Base-by-base conservation (phyloP, 2,888 invertebrate genomes). In the Tipula lateralis region DNA sequence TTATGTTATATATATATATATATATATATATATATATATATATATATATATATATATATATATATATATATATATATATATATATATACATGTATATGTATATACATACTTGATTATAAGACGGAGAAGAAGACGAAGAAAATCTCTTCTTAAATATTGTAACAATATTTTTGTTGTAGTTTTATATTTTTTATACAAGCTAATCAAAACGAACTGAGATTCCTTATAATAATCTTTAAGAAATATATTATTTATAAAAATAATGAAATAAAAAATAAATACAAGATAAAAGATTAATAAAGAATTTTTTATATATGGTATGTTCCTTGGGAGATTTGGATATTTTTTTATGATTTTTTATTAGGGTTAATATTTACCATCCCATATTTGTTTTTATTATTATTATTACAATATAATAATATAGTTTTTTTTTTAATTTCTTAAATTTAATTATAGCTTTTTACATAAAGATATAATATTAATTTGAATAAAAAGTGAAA, bases 271-370 rank as follows among this genome's bases (percentile, higher is more conserved):
- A 19, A 66, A 50, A 16, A 50, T 50, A 50, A 66, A 66, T 66
- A 66, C 66, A 66, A 66, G 66, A 66, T 66, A 66, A 66, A 66
- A 66, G 66, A 66, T 66, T 66, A 66, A 66, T 66, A 66, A 66
- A 66, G 66, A 66, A 66, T 66, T 66, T 66, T 66, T 50, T 50
- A 16, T 66, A 24, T 66, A 24, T 66, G 66, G 66, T 66, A 24
- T 66, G 66, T 66, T 66, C 66, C 66, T 66, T 66, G 66, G 66
- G 66, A 66, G 66, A 66, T 66, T 66, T 66, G 24, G 66, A 66
- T 66, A 44, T 44, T 66, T 66, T 66, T 24, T 24, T 24, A 24
- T 66, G 19, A 9, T 66, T 66, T 24, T 66, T 9, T 24, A 19
- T n/a, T n/a, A n/a, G n/a, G n/a, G n/a, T 66, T 66, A 66, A 66